These are phyloP conservation scores for Limnodromus scolopaceus DNA, from an alignment of 2,797 vertebrate species.

Conservation along the genomic window DNA sequence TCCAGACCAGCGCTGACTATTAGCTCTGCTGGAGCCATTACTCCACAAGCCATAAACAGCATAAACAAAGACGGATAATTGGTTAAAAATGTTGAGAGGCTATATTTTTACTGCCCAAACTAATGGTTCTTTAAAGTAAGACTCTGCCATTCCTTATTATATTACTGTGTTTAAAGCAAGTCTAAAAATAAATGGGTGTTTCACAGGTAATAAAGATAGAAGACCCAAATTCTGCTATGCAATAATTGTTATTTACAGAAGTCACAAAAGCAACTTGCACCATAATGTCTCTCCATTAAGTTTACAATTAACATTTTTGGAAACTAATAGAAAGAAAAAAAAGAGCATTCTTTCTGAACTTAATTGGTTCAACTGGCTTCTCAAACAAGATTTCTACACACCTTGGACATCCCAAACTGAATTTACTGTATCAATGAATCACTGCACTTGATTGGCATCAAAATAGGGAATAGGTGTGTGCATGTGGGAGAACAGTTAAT, in stretches of 20 bases:
- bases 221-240: neutral
- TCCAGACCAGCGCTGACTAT: neutral
- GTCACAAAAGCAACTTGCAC: neutral
- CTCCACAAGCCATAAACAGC: neutral
- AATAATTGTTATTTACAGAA: neutral
- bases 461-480: neutral
- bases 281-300: neutral
- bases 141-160: neutral
- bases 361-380: neutral
- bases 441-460: neutral
- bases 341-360: neutral
- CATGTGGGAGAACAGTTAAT: constrained; percentile 5
- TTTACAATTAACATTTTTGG: neutral
- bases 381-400: neutral
- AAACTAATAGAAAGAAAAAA: neutral
- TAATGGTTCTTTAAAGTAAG: constrained; percentile 21
- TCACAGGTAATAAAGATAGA: neutral
- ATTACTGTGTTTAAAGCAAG: constrained; percentile 2
- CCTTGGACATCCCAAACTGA: neutral
- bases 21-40: neutral
- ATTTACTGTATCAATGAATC: neutral
- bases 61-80: neutral
- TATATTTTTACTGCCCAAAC: constrained; percentile 28
- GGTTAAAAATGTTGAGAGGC: neutral
- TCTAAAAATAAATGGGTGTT: neutral